A percentile compares a stretch with the other conserved stretches of the same genome.
Conservation (phyloP, 2,113 vertebrate species). For the Psettodes erumei region DNA sequence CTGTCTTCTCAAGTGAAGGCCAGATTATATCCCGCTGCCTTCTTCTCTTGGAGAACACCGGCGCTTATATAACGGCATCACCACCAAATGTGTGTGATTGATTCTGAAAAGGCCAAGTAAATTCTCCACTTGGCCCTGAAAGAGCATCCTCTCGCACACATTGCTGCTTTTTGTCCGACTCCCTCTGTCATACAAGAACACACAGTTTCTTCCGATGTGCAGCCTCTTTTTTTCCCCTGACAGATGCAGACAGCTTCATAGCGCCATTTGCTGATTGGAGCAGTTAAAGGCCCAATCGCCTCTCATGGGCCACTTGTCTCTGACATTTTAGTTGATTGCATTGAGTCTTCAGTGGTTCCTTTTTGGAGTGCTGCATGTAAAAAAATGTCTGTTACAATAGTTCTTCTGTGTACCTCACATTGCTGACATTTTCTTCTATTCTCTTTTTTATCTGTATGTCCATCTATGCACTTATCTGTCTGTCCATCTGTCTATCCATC, state of each 20-base stretch:
- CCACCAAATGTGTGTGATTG: slow-evolving; percentile 69
- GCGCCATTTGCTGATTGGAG: slow-evolving; percentile 79
- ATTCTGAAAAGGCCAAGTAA: slow-evolving; percentile 76
- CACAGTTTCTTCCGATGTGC: slow-evolving; percentile 33
- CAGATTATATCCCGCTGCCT: slow-evolving; percentile 52
- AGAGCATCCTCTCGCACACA: slow-evolving; percentile 51
- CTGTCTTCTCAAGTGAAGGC: slow-evolving; percentile 54
- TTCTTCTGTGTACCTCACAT: slow-evolving; percentile 23
- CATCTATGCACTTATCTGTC: background rate
- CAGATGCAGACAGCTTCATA: slow-evolving; percentile 65
- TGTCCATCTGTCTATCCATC: background rate
- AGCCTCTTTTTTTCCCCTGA: slow-evolving; percentile 49
- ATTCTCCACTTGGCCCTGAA: slow-evolving; percentile 55
- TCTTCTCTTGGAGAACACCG: slow-evolving; percentile 28
- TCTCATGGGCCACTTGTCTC: slow-evolving; percentile 74
- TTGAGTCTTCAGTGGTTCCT: slow-evolving; percentile 63
- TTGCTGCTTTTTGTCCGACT: slow-evolving; percentile 35
- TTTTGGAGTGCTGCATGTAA: slow-evolving; percentile 49
- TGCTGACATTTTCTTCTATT: slow-evolving; percentile 3
- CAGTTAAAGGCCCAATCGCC: slow-evolving; percentile 75
- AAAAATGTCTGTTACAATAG: slow-evolving; percentile 40
- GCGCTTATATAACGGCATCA: slow-evolving; percentile 61
- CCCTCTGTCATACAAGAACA: slow-evolving; percentile 53
- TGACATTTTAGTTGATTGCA: slow-evolving; percentile 81
- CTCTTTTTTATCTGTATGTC: background rate